Conservation (phyloP, 2,797 vertebrate genomes). For the Catharus ustulatus region DNA sequence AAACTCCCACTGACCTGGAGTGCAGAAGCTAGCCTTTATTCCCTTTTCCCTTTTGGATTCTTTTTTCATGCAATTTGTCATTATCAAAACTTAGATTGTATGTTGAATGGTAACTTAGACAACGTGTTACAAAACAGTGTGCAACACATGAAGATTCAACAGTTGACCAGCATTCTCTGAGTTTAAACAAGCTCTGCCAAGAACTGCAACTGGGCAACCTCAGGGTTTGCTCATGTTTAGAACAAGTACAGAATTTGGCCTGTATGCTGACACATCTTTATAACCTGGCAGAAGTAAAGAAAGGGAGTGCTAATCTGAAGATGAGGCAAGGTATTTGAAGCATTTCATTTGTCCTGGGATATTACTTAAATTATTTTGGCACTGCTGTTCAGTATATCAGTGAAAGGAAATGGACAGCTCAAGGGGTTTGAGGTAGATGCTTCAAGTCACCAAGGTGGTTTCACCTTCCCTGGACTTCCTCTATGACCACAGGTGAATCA, state of each 20-base stretch:
- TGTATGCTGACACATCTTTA: background rate
- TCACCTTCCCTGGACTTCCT: background rate
- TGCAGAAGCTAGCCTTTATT: background rate
- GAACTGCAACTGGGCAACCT: background rate
- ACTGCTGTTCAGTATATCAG: background rate
- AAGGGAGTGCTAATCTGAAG: background rate
- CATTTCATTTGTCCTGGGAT: background rate
- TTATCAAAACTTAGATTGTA: background rate
- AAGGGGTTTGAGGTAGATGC: background rate
- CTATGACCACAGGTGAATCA: background rate
- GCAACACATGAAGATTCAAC: background rate
- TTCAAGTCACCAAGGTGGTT: background rate
- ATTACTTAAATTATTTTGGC: background rate
- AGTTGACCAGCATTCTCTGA: background rate
- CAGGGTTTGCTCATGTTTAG: background rate
- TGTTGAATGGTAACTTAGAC: background rate
- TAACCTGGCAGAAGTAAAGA: background rate
- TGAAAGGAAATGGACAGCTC: background rate
- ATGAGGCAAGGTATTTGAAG: background rate
- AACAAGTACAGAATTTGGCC: background rate
- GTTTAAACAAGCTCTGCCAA: background rate
- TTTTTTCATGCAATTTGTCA: background rate
- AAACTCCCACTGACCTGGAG: background rate
- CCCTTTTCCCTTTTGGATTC: background rate
- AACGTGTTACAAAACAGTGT: background rate